Percentiles rank a stretch among this genome's conserved stretches.
Conservation (phyloP, 2,888 invertebrate genomes). For the Oxystoma pomonae region DNA sequence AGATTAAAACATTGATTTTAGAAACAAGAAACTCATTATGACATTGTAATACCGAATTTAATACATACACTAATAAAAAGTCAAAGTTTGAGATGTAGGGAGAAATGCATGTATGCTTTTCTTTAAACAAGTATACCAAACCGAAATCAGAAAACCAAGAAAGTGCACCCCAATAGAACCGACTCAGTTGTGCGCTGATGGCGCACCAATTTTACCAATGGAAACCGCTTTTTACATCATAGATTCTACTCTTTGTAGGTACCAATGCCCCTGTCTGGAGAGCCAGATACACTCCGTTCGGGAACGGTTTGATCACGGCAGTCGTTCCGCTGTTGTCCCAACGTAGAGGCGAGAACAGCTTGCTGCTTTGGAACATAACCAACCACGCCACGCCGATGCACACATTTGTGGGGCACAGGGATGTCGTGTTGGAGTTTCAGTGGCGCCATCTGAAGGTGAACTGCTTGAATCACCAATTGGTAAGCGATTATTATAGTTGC, state of each 20-base stretch:
- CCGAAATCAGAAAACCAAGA: no score
- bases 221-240: background rate
- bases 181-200: no score
- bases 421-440: conserved; percentile 92
- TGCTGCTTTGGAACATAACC: conserved; percentile 72
- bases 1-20: no score
- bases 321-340: conserved; percentile 77
- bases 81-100: no score
- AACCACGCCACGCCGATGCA: conserved; percentile 75
- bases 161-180: no score
- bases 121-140: no score
- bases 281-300: conserved; percentile 76
- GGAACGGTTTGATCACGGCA: conserved; percentile 86
- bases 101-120: no score
- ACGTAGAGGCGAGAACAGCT: conserved; percentile 80
- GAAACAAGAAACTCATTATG: no score
- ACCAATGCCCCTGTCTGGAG: conserved; percentile 89
- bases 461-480: conserved; percentile 70
- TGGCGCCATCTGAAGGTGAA: conserved; percentile 72
- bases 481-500: no score
- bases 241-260: conserved; percentile 34
- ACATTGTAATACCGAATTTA: no score
- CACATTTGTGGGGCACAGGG: conserved; percentile 90
- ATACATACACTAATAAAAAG: no score
- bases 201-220: background rate